phyloP scores from a whole-genome alignment of 2,113 vertebrate genomes.

The human region GRCh38 chr2:12392501-12393000 shows the following conservation, averaged over 20 bases:
- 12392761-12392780: too few species aligned
- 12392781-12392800: background rate
- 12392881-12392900: background rate
- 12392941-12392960: too few species aligned
- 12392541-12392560: background rate
- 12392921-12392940: background rate
- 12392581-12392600: background rate
- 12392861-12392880: background rate
- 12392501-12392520: background rate
- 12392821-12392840: fast-evolving
- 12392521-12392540: background rate
- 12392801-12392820: too few species aligned
- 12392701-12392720: background rate
- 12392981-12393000: background rate
- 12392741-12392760: too few species aligned
- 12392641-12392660: background rate
- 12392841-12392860: background rate
- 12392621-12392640: background rate
- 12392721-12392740: background rate
- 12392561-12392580: background rate
- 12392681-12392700: background rate
- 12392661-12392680: background rate
- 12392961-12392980: too few species aligned
- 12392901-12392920: background rate
- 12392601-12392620: background rate